Percentiles rank a stretch among this genome's conserved stretches.
Conservation (phyloP, 2,888 invertebrate genomes). For the Dolichopus griseipennis region DNA sequence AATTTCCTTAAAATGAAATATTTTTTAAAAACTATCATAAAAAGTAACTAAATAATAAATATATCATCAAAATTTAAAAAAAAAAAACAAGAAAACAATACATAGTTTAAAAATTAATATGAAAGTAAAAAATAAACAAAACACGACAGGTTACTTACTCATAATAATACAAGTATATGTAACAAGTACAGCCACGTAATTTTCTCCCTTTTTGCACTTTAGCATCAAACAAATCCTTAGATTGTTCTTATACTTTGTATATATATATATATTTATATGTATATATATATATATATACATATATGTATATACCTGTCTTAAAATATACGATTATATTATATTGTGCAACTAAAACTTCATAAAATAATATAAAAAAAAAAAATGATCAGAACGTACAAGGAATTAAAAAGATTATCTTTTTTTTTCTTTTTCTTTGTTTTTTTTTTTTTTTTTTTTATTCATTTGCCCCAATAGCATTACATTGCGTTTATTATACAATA, state of each 20-base stretch:
- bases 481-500: background rate
- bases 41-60: background rate
- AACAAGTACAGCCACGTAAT: conserved; percentile 1
- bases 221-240: background rate
- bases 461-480: background rate
- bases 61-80: background rate
- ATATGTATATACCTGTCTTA: background rate
- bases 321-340: too few relatives aligned
- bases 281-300: background rate
- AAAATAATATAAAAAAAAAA: background rate
- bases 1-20: too few relatives aligned
- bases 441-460: background rate
- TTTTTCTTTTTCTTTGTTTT: background rate
- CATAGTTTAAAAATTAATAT: too few relatives aligned
- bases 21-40: too few relatives aligned
- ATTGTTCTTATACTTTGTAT: background rate
- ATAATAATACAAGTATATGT: background rate
- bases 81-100: background rate
- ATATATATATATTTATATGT: background rate
- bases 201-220: background rate
- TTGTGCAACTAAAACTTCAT: too few relatives aligned
- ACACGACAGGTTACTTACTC: background rate
- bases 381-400: background rate
- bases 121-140: background rate
- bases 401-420: background rate